Conservation (phyloP, 2,888 invertebrate genomes). For the Andrena dorsata region DNA sequence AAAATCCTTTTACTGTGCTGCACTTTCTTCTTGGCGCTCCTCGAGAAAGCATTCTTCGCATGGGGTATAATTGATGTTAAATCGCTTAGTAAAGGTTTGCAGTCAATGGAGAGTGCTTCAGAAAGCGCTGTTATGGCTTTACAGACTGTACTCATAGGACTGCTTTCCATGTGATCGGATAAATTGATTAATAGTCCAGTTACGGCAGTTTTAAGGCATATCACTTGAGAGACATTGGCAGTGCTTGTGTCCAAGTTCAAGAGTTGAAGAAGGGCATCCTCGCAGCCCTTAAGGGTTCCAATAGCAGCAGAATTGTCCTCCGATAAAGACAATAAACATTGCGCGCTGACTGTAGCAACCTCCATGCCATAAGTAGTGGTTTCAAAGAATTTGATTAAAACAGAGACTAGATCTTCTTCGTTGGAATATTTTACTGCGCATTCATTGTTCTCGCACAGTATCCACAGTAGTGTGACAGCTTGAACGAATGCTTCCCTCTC, state of each 20-base stretch:
- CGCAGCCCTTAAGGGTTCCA: constrained; percentile 86
- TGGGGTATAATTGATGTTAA: constrained; percentile 86
- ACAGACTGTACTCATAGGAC: constrained; percentile 79
- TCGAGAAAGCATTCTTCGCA: constrained; percentile 84
- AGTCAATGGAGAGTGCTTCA: constrained; percentile 86
- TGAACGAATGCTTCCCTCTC: constrained; percentile 89
- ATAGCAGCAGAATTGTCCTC: constrained; percentile 89
- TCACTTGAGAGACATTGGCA: constrained; percentile 84
- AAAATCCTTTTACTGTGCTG: constrained; percentile 86
- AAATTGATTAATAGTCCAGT: constrained; percentile 87
- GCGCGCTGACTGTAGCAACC: constrained; percentile 87
- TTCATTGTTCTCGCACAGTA: constrained; percentile 89
- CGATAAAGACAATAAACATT: constrained; percentile 90
- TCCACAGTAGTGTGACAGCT: constrained; percentile 89
- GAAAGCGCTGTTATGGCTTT: constrained; percentile 86
- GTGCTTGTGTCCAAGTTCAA: constrained; percentile 82
- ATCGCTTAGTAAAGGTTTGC: constrained; percentile 85
- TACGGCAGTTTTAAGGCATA: constrained; percentile 87
- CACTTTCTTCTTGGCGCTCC: constrained; percentile 85
- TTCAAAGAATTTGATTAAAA: constrained; percentile 88
- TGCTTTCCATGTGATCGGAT: constrained; percentile 57
- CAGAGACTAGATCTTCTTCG: constrained; percentile 87
- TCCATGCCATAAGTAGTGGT: constrained; percentile 87
- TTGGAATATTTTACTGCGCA: constrained; percentile 89
- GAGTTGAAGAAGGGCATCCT: constrained; percentile 78